Evolutionary conservation across 2,888 invertebrate species (phyloP), one percentile per base, ranked within the genome.

Genomic region (Mechanitis mazaeus): DNA sequence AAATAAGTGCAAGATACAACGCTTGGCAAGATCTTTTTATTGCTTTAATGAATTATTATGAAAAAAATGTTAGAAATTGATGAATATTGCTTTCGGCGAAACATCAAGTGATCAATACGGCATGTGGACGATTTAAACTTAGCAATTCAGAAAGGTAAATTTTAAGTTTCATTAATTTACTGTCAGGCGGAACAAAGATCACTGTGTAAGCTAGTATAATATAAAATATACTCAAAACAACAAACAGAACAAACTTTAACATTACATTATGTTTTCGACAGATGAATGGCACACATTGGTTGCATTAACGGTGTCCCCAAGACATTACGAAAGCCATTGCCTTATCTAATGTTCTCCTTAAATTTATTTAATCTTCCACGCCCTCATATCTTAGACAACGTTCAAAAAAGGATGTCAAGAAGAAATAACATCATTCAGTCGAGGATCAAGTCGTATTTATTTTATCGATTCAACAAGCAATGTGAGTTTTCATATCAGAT

Each of bases 361-460:
- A 87, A 88, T 89, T 87, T 89, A 90, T 88, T 88, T 87, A 87
- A 87, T 84, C 86, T 86, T 86, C 83, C 86, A 87, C 85, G 85
- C 85, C 86, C 83, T 79, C 80, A 77, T 84, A 84, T 86, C 87
- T 83, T 78, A 80, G 79, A 80, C 84, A 86, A 83, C 84, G 82
- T 79, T 81, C 81, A 83, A 87, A 87, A 87, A 85, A 87, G 20
- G 75, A 84, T 87, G 87, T 87, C 87, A 84, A 86, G 85, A 84
- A 78, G 83, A 79, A 84, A 80, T 84, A 83, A 84, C 83, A 80
- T 81, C 71, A 76, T 66, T 67, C 61, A 63, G 62, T 59, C 55
- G 56, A 61, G 64, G 65, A 67, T 64, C 62, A 61, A 53, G 58
- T 60, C 6, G 55, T 53, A 65, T 58, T 63, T 65, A 63, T 65